These are phyloP conservation scores for Pseudolaguvia tuberculata DNA, from an alignment of 2,113 vertebrate species.

Conservation along the genomic window DNA sequence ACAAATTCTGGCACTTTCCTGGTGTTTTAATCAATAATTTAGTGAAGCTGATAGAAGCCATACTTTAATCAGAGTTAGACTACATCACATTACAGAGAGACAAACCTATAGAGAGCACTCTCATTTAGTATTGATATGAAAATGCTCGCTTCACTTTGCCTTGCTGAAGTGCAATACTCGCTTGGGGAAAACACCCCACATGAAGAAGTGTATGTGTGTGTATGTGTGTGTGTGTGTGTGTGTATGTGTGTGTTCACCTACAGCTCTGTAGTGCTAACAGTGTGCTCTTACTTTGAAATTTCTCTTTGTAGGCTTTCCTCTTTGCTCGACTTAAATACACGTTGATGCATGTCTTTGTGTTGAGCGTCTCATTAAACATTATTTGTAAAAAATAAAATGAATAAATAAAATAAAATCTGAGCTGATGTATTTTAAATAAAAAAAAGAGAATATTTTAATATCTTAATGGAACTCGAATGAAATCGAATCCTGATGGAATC, in stretches of 20 bases:
- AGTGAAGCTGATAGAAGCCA: constrained; percentile 49
- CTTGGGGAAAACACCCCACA: constrained; percentile 35
- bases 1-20: constrained; percentile 40
- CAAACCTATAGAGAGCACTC: constrained; percentile 44
- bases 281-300: constrained; percentile 1
- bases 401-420: not conserved
- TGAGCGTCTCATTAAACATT: not conserved
- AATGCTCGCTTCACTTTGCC: constrained; percentile 50
- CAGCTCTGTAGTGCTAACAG: constrained; percentile 29
- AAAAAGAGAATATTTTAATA: not conserved
- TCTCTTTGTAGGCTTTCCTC: not conserved
- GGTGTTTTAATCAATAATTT: constrained; percentile 50
- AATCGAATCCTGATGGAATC: no score
- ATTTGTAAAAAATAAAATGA: not conserved
- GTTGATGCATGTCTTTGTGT: not conserved
- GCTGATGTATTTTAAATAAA: not conserved
- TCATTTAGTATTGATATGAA: constrained; percentile 52
- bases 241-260: constrained; percentile 28
- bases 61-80: constrained; percentile 47
- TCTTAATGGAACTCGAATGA: not conserved
- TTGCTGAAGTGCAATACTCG: constrained; percentile 42
- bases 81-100: constrained; percentile 45
- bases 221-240: constrained; percentile 19
- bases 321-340: constrained; percentile 2
- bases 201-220: constrained; percentile 15